Base-by-base conservation (phyloP, 2,888 invertebrate species). In the Eulithis testata region DNA sequence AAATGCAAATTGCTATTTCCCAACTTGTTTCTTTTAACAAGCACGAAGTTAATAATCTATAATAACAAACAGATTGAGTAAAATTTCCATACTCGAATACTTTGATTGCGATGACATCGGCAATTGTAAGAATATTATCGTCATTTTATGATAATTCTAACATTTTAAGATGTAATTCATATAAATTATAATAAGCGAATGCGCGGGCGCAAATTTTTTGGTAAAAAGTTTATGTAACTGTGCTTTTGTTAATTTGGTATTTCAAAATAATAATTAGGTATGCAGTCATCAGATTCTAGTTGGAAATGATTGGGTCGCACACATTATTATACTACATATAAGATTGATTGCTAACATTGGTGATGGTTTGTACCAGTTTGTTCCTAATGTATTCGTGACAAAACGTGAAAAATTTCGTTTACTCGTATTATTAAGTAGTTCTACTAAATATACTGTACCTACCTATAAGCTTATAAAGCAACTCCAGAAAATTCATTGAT, bases 61-160 rank as follows among this genome's bases (percentile, higher is more conserved):
- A 68, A 69, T 68, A 65, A 66, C 57, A 59, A 70, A 69, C 70
- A 76, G 69, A 76, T 81, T 77, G 71, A 73, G 73, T 76, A 78
- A 78, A 80, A 84, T 83, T 79, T 79, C 86, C 85, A 84, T 84
- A 80, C 72, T 74, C 65, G 79, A 82, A 78, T 79, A 77, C 74
- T 80, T 79, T 74, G 80, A 79, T 82, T 82, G 80, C 80, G 80
- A 76, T 78, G 81, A 75, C 79, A 79, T 76, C 79, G 77, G 85
- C 88, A 89, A 90, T 89, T 90, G 90, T 87, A 77, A 76, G 76
- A 78, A 75, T 80, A 84, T 89, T 87, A 90, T 90, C 76, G 84
- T 83, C 77, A 80, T 88, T 88, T 89, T 90, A 91, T 91, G 90
- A 80, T 82, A 90, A 91, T 90, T 70, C 69, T 71, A 79, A 78